Conservation (phyloP, 2,888 invertebrate species). For the Lissonota sp. region DNA sequence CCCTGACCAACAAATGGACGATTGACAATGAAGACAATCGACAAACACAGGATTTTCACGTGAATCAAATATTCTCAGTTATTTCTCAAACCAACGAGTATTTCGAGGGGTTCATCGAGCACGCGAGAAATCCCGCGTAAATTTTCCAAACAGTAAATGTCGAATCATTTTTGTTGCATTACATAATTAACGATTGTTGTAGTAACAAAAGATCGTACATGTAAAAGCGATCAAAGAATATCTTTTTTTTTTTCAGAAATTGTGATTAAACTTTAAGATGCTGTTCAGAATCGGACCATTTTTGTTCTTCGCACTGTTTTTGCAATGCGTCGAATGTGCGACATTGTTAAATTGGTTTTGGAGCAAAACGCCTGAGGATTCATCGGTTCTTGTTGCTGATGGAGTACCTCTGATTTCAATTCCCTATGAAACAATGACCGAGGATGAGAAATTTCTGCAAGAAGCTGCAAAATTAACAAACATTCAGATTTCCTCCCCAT, state of each 20-base stretch:
- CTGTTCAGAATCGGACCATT: neutral
- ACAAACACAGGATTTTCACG: neutral
- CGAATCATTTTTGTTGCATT: conserved; percentile 45
- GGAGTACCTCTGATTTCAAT: conserved; percentile 78
- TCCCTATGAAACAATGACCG: conserved; percentile 80
- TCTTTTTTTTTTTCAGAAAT: conserved; percentile 26
- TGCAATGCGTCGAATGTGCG: conserved; percentile 59
- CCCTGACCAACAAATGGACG: neutral
- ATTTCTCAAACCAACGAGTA: conserved; percentile 15
- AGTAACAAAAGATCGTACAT: neutral
- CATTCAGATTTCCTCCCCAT: conserved; percentile 85
- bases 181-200: conserved; percentile 40
- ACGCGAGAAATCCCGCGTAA: conserved; percentile 33
- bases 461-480: conserved; percentile 87
- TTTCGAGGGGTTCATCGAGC: neutral
- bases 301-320: conserved; percentile 43
- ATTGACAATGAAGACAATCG: neutral
- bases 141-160: conserved; percentile 46
- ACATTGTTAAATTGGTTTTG: conserved; percentile 80
- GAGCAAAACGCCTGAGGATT: conserved; percentile 69
- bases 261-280: conserved; percentile 6
- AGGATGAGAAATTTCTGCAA: conserved; percentile 87
- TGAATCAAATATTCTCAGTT: neutral
- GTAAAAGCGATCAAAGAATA: neutral
- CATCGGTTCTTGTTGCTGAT: conserved; percentile 72